phyloP scores from a whole-genome alignment of 1,140 invertebrate species.

The Bombus waltoni region DNA sequence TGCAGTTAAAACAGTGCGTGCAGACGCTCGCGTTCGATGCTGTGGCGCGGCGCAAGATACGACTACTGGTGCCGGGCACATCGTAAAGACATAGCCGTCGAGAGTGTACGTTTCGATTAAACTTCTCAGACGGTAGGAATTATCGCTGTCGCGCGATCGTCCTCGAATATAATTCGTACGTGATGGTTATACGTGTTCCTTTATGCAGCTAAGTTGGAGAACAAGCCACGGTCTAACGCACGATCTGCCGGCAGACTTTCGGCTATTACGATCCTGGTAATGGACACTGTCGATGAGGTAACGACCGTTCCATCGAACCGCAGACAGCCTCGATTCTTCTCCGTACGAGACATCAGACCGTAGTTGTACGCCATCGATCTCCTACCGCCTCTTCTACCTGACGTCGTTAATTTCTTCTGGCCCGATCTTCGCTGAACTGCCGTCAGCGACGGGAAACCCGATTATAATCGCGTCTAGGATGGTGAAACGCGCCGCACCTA shows the following conservation, averaged over 20 bases:
- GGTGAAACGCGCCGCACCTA: neutral
- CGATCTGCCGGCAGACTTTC: neutral
- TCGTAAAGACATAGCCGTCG: slow-evolving; percentile 44
- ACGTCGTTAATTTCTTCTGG: neutral
- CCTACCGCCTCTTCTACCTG: neutral
- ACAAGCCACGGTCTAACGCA: neutral
- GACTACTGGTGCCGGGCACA: neutral
- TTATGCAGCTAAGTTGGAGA: neutral
- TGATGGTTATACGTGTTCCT: slow-evolving; percentile 42
- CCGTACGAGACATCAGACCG: too few species aligned
- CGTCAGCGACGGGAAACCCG: neutral
- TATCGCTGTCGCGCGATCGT: slow-evolving; percentile 59
- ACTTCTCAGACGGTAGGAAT: slow-evolving; percentile 62
- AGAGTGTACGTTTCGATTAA: slow-evolving; percentile 59
- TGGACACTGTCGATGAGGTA: slow-evolving; percentile 30
- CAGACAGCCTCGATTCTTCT: neutral
- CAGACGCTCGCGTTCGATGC: slow-evolving; percentile 3
- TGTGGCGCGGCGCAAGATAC: neutral
- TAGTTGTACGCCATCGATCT: too few species aligned
- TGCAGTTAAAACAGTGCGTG: slow-evolving; percentile 46
- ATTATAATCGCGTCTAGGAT: neutral
- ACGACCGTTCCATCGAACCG: neutral
- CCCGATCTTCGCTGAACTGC: neutral
- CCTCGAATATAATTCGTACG: slow-evolving; percentile 52
- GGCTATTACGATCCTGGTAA: slow-evolving; percentile 13